Evolutionary conservation across 2,113 vertebrate genomes (phyloP).

Genomic region (Tachysurus fulvidraco): DNA sequence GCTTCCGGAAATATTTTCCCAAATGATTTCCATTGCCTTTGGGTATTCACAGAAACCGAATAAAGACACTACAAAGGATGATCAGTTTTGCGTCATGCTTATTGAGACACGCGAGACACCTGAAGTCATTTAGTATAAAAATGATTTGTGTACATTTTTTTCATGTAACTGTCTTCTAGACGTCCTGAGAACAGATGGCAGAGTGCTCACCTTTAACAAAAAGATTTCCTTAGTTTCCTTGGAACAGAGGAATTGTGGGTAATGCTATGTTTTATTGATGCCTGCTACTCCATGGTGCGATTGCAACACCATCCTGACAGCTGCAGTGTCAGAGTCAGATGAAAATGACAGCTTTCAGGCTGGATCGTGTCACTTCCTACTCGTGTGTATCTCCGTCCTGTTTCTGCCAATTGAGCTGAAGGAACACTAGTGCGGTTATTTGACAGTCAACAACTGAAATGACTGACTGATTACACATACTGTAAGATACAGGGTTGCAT

Average conservation of each 20-base stretch:
- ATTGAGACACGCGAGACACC: background rate
- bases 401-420: constrained; percentile 21
- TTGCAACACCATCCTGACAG: constrained; percentile 23
- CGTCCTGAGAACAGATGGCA: background rate
- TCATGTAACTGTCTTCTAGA: background rate
- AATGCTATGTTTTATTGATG: constrained; percentile 16
- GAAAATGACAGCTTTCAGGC: constrained; percentile 62
- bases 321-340: constrained; percentile 26
- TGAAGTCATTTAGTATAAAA: background rate
- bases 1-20: background rate
- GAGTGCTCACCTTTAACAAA: background rate
- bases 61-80: background rate
- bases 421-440: background rate
- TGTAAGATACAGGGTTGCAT: background rate
- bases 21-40: background rate
- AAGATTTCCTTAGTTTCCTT: background rate
- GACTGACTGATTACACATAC: background rate
- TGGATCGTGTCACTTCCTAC: constrained; percentile 51
- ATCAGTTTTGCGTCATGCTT: constrained; percentile 3
- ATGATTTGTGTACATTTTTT: background rate
- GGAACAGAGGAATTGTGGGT: background rate
- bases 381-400: constrained; percentile 29
- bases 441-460: background rate
- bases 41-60: background rate
- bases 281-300: constrained; percentile 4